A percentile compares a stretch with the other conserved stretches of the same genome.
phyloP scores from a whole-genome alignment of 2,113 vertebrate species.

The Amblyornis subalaris region DNA sequence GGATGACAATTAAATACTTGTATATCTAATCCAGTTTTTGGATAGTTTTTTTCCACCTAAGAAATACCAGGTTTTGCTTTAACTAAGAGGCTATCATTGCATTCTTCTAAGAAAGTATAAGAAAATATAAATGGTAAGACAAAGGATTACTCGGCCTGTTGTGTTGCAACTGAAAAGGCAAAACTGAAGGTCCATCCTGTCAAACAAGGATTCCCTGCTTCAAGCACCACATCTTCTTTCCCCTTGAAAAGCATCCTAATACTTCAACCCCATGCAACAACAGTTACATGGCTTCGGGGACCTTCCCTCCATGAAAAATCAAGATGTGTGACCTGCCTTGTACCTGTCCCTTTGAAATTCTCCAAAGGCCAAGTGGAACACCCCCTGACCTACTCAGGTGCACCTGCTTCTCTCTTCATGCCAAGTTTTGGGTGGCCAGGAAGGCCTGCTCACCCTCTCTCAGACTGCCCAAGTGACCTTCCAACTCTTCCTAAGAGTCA shows the following conservation, averaged over 20 bases:
- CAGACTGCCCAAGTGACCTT: neutral
- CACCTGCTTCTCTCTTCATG: neutral
- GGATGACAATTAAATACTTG: neutral
- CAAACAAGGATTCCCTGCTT: neutral
- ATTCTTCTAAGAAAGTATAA: neutral
- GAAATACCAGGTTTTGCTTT: neutral
- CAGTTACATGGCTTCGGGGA: neutral
- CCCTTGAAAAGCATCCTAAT: neutral
- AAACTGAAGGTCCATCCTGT: neutral
- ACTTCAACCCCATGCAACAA: neutral
- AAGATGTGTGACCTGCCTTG: rapidly evolving
- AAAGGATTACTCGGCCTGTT: neutral
- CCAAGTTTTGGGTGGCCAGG: conserved; percentile 36
- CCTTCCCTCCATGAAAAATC: neutral
- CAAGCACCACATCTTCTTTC: neutral
- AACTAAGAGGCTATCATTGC: neutral
- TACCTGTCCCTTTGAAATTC: neutral
- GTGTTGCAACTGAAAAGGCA: neutral
- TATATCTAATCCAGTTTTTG: neutral
- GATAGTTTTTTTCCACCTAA: neutral
- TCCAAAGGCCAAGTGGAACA: neutral
- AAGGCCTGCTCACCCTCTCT: neutral
- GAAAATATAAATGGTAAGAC: neutral
- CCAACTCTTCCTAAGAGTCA: neutral
- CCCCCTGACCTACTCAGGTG: neutral